Base-by-base conservation (phyloP, 2,797 vertebrate genomes). In the Gymnothorax reevesii region DNA sequence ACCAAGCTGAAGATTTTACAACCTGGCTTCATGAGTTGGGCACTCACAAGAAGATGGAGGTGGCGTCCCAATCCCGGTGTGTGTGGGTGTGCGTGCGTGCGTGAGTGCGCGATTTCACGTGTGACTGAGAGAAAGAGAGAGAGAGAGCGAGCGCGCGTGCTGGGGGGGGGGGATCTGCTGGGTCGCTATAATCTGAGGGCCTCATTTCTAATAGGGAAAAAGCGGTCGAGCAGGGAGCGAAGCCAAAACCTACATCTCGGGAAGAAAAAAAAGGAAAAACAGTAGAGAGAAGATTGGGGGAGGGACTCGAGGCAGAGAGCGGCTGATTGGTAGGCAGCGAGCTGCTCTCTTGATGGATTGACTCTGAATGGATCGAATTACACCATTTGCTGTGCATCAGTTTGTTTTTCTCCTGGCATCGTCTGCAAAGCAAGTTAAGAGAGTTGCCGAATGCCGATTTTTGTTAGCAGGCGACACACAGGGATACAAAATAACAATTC, bases 281-380 rank as follows among this genome's bases (percentile, higher is more conserved):
- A 64, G 89, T 91, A 92, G 88, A 88, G 90, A 85, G 64, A 88
- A 83, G 90, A 83, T 80, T 86, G 88, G 91, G 95, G 95, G 95
- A 93, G 96, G 95, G 95, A 94, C 94, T 86, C 90, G 83, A 88
- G 92, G 91, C 20, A 87, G 92, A 92, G 92, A 93, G 93, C 87
- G 89, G 90, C 94, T 93, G 86, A 94, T 94, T 93, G 95, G 95
- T 95, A 92, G 93, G 92, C 90, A 89, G 93, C 73, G 89, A 88
- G 87, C 87, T 91, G 91, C 93, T 92, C 94, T 89, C 93, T 93
- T 91, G 94, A 94, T 89, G 96, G 96, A 96, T 94, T 93, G 96
- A 95, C 95, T 96, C 92, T 93, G 95, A 95, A 95, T 94, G 96
- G 97, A 94, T 97, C 96, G 95, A 94, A 95, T 98, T 97, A 96